A percentile compares a stretch with the other conserved stretches of the same genome.
Evolutionary conservation across 1,140 invertebrate species (phyloP).

Genomic region (Conopomorpha cramerella): DNA sequence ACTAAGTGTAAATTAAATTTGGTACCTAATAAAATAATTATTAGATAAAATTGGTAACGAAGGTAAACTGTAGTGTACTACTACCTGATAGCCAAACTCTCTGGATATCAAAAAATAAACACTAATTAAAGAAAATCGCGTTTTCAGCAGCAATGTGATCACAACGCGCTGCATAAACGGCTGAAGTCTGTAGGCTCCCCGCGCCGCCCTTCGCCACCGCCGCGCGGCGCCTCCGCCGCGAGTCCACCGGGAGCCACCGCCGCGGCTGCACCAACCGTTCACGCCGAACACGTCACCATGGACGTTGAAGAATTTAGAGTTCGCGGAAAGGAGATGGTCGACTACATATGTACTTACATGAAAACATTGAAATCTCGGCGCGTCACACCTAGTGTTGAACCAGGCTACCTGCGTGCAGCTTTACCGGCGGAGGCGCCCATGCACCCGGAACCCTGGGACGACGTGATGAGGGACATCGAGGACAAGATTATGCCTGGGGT

Average conservation of each 20-base stretch:
- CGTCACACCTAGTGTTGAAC: slow-evolving; percentile 89
- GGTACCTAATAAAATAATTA: too few species aligned
- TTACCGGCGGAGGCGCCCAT: slow-evolving; percentile 84
- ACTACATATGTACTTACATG: slow-evolving; percentile 96
- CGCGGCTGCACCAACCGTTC: slow-evolving; percentile 36
- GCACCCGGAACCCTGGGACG: slow-evolving; percentile 87
- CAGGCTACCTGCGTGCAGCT: slow-evolving; percentile 85
- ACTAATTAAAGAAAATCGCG: too few species aligned
- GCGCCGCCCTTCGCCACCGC: slow-evolving; percentile 19
- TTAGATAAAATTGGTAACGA: too few species aligned
- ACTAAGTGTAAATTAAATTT: too few species aligned
- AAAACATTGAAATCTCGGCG: slow-evolving; percentile 80
- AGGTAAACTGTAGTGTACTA: too few species aligned
- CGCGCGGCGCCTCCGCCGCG: slow-evolving; percentile 24
- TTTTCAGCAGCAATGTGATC: too few species aligned
- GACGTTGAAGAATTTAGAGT: slow-evolving; percentile 87
- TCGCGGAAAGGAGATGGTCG: slow-evolving; percentile 94
- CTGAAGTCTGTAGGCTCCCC: too few species aligned
- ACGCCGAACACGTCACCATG: slow-evolving; percentile 62
- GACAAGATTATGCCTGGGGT: slow-evolving; percentile 97
- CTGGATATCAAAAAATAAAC: too few species aligned
- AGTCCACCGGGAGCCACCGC: slow-evolving; percentile 41
- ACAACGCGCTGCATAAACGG: too few species aligned
- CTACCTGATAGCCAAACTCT: too few species aligned
- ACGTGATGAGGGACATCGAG: slow-evolving; percentile 94